Evolutionary conservation across 1,140 invertebrate genomes (phyloP), one percentile per base, ranked within the genome.

Genomic region (Aphaenogaster floridana): DNA sequence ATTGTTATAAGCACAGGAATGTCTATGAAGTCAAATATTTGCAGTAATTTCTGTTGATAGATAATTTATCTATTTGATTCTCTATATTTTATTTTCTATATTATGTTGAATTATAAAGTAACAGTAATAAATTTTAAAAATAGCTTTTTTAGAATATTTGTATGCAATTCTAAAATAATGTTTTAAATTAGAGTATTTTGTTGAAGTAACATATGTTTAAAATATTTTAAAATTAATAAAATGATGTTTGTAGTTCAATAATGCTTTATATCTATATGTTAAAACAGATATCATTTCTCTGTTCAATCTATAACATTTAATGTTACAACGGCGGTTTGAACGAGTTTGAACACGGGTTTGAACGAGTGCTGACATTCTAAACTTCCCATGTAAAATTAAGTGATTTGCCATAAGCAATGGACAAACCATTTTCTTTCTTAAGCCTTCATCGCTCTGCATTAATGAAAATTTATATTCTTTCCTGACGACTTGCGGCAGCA

Each of bases 401-500:
- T 45, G 21, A 48, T 84, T 74, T 34, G 28, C 15, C 5, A 63
- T 61, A 61, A 74, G 36, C 80, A 74, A 74, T 39, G 42, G 39
- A 84, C 69, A 61, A 50, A 50, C 54, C 28, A 17, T 74, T 63
- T 50, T 39, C 57, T 7, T 76, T 48, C 15, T 48, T 36, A 45
- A 81, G 15, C 17, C 11, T 61, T 61, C 54, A 61, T 45, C 54
- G 57, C 42, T 61, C 69, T 61, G 66, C 83, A 85, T 90, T 88
- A 90, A 90, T 90, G 78, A 89, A 90, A 90, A 90, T 87, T 89
- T 86, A 90, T 90, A 86, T 89, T 90, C 88, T 78, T 61, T 89
- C 69, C 80, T 48, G 42, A 52, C 36, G 7, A 74, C 28, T 50
- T 50, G 42, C 28, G 72, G 45, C 17, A 50, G 66, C 45, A 36